phyloP scores from a whole-genome alignment of 2,888 invertebrate genomes.

The Cephus sareptanus region DNA sequence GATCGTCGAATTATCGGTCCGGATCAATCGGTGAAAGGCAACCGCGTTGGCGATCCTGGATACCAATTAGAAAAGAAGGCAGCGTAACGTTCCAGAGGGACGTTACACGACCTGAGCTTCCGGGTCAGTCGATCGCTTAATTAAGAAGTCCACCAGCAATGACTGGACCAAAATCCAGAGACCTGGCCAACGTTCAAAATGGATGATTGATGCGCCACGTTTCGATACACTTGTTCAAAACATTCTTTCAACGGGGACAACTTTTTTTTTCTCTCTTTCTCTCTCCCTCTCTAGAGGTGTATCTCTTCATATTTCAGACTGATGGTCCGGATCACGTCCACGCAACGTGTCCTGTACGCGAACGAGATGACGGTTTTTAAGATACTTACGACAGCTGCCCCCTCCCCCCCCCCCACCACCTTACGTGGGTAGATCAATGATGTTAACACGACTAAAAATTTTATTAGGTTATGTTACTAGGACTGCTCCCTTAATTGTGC shows the following conservation, averaged over 20 bases:
- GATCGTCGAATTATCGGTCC: background rate
- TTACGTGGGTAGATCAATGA: background rate
- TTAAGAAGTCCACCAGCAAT: constrained; percentile 1
- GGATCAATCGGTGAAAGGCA: constrained; percentile 3
- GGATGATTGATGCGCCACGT: background rate
- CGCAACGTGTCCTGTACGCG: background rate
- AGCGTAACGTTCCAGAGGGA: background rate
- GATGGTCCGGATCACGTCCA: background rate
- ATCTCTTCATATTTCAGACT: background rate
- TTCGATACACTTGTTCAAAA: background rate
- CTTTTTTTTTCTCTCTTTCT: background rate
- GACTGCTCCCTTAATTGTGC: background rate
- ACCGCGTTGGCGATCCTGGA: background rate
- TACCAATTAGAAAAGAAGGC: background rate
- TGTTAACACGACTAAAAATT: background rate
- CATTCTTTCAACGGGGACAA: constrained; percentile 1
- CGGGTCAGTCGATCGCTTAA: constrained; percentile 7
- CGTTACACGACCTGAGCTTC: background rate
- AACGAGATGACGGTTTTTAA: background rate
- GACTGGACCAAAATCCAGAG: background rate
- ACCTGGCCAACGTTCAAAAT: background rate
- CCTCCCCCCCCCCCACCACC: background rate
- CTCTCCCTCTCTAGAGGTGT: background rate
- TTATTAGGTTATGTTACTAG: background rate
- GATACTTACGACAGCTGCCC: background rate